Conservation (phyloP, 2,797 vertebrate genomes). For the Cheirogaleus major region DNA sequence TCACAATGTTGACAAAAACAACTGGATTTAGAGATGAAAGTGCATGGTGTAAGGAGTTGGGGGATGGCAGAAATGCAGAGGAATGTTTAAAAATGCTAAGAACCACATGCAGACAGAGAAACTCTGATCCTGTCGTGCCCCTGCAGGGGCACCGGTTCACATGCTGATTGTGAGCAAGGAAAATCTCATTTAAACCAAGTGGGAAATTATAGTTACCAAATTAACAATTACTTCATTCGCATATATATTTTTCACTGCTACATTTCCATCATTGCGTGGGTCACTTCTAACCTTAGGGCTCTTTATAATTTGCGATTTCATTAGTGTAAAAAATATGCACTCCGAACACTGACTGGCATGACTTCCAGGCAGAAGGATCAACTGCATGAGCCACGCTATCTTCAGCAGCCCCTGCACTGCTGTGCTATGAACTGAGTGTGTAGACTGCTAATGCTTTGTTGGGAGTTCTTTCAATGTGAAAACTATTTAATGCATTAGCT, state of each 20-base stretch:
- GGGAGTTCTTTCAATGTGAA: neutral
- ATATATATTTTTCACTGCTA: constrained; percentile 38
- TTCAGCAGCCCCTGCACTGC: neutral
- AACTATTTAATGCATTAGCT: neutral
- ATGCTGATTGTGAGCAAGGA: constrained; percentile 50
- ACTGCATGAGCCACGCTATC: neutral
- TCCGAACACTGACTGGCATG: neutral
- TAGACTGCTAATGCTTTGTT: neutral
- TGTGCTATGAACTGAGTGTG: neutral
- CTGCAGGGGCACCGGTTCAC: neutral
- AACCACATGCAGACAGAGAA: neutral
- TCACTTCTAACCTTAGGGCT: constrained; percentile 63
- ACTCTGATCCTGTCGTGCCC: neutral
- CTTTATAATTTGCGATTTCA: constrained; percentile 61
- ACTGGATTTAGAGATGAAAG: constrained; percentile 14
- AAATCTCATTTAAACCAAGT: constrained; percentile 78
- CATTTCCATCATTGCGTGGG: neutral
- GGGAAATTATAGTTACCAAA: constrained; percentile 74
- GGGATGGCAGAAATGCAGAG: neutral
- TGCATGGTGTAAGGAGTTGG: neutral
- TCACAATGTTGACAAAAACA: constrained; percentile 42
- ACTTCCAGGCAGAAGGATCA: constrained; percentile 23
- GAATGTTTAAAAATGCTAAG: neutral
- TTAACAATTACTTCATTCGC: constrained; percentile 55
- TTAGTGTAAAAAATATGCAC: neutral